Evolutionary conservation across 2,888 invertebrate species (phyloP).

Genomic region (Agrotis segetum): DNA sequence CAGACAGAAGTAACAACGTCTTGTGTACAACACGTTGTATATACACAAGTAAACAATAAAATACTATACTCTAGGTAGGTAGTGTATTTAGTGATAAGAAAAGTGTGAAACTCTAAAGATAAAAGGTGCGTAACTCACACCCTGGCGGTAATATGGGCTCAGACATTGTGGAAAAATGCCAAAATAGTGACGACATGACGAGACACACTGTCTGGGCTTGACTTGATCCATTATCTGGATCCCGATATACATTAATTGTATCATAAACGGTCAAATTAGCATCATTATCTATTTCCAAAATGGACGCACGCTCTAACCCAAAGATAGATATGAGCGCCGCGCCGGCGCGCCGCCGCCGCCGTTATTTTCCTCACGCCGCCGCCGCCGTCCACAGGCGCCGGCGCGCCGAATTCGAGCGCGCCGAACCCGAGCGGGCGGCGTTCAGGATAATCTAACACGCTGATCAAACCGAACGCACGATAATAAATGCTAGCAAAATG

Average conservation of each 20-base stretch:
- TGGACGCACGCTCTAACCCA: neutral
- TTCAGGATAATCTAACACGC: too few relatives aligned
- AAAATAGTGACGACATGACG: conserved; percentile 71
- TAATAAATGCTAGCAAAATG: too few relatives aligned
- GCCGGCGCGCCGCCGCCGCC: too few relatives aligned
- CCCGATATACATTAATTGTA: conserved; percentile 22
- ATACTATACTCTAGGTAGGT: conserved; percentile 4
- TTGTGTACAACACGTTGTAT: conserved; percentile 12
- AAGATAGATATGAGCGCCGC: neutral
- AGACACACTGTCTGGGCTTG: conserved; percentile 76
- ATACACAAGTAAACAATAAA: conserved; percentile 33
- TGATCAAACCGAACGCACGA: too few relatives aligned
- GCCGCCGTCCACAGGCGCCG: too few relatives aligned
- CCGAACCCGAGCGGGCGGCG: too few relatives aligned
- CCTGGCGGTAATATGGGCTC: conserved; percentile 36
- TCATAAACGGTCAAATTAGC: conserved; percentile 29
- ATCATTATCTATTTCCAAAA: conserved; percentile 5
- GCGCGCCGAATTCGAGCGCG: too few relatives aligned
- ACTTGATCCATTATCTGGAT: conserved; percentile 48
- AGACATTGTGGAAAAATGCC: conserved; percentile 74
- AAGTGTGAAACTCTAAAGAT: conserved; percentile 28
- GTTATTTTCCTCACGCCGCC: too few relatives aligned
- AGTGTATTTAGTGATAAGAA: conserved; percentile 31
- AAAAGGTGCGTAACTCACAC: conserved; percentile 33
- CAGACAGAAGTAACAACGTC: neutral